Evolutionary conservation across 2,113 vertebrate species (phyloP), one percentile per base, ranked within the genome.

Genomic region (Protobothrops flavoviridis): DNA sequence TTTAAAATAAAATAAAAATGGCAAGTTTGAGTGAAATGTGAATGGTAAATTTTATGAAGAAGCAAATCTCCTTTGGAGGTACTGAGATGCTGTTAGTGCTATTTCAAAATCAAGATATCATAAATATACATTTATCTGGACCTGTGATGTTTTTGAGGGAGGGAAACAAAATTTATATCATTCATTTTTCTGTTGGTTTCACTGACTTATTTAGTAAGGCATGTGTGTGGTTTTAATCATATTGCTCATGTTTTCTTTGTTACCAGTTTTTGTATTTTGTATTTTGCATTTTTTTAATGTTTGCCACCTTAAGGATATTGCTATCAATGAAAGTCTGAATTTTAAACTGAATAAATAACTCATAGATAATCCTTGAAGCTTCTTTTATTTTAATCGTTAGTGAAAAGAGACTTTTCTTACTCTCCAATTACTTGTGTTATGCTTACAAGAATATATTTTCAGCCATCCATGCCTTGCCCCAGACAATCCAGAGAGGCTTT

Each of bases 21-120:
- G 61, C 48, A n/a, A 0, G 3, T 26, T 26, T 89, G 89, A 5
- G 11, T 89, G 85, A 94, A 92, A 52, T 48, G 61, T 53, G 61
- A 91, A 7, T 53, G 93, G 92, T 24, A 24, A 48, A 4, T 5
- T 10, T 57, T 94, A 23, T 85, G 39, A 93, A 91, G 23, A 94
- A n/a, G 74, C 85, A 93, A 74, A 52, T 24, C 55, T 48, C 17
- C 86, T 90, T 48, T 15, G 23, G 89, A 45, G 4, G 50, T 4
- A 3, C 24, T 93, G 69, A 91, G 39, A 43, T 53, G 45, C 15
- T 81, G 39, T 33, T 88, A 69, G 24, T 33, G 89, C 43, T 53
- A 57, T 86, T 91, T 93, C 45, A 53, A 86, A 69, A 96, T 43
- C 52, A 91, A 20, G 21, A 93, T 69, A 91, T 48, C 39, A 55